Evolutionary conservation across 2,113 vertebrate species (phyloP).

Genomic region (Amia ocellicauda): DNA sequence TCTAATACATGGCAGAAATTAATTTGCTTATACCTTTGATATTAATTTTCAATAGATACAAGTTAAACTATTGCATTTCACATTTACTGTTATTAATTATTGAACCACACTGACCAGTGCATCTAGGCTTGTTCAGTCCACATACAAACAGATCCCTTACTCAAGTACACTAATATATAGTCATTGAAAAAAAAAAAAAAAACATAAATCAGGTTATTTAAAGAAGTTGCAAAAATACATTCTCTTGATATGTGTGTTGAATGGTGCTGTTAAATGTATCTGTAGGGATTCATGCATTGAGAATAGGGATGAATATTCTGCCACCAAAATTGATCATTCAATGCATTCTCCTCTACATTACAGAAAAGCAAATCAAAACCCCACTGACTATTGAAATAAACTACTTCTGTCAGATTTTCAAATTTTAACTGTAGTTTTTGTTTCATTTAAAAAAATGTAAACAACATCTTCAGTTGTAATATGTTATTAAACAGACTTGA

Average conservation of each 20-base stretch:
- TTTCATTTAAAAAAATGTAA: neutral
- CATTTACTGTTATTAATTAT: no score
- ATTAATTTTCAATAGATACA: no score
- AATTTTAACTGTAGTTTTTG: no score
- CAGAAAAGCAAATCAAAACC: neutral
- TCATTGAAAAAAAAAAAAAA: no score
- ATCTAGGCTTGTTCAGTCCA: no score
- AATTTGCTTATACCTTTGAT: no score
- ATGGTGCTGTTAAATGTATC: constrained; percentile 44
- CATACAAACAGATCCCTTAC: no score
- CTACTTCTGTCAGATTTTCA: neutral
- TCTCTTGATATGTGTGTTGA: neutral
- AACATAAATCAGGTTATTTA: constrained; percentile 16
- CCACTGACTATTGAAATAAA: constrained; percentile 10
- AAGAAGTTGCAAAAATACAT: constrained; percentile 16
- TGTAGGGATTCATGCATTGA: no score
- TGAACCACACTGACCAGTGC: no score
- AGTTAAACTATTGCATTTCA: no score
- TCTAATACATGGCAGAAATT: no score
- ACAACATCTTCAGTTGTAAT: neutral
- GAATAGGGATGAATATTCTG: constrained; percentile 1
- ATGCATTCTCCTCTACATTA: constrained; percentile 24
- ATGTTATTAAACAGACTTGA: neutral
- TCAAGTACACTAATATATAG: no score
- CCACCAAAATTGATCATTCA: constrained; percentile 17